Percentiles rank a stretch among this genome's conserved stretches.
phyloP scores from a whole-genome alignment of 2,113 vertebrate species.

The Platysternon megacephalum region DNA sequence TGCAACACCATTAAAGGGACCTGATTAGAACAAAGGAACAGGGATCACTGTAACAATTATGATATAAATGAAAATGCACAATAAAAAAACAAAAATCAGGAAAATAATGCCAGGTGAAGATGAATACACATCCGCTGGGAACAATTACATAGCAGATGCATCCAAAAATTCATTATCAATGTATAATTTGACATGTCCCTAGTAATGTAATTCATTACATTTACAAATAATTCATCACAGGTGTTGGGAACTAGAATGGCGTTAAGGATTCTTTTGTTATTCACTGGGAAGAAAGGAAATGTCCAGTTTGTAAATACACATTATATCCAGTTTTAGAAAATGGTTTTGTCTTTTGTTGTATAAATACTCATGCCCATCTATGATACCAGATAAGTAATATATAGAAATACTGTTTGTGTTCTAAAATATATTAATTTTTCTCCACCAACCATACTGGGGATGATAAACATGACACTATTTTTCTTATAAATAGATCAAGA shows the following conservation, averaged over 20 bases:
- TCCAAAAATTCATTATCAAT: slow-evolving; percentile 74
- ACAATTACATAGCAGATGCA: slow-evolving; percentile 69
- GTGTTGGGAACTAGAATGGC: slow-evolving; percentile 65
- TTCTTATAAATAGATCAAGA: neutral
- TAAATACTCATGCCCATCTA: slow-evolving; percentile 27
- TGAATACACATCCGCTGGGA: slow-evolving; percentile 51
- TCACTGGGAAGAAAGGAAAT: slow-evolving; percentile 53
- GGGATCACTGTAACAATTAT: slow-evolving; percentile 81
- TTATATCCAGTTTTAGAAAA: slow-evolving; percentile 54
- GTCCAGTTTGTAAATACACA: slow-evolving; percentile 63
- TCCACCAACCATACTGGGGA: neutral
- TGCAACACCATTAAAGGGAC: slow-evolving; percentile 71
- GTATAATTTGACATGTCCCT: slow-evolving; percentile 74
- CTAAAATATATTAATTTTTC: slow-evolving; percentile 34
- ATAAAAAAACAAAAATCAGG: slow-evolving; percentile 78
- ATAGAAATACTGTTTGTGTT: slow-evolving; percentile 2
- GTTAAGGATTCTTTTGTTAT: slow-evolving; percentile 52
- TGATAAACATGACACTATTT: neutral
- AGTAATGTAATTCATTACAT: slow-evolving; percentile 74
- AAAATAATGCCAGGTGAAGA: slow-evolving; percentile 75
- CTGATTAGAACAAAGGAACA: slow-evolving; percentile 76
- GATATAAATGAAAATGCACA: slow-evolving; percentile 84
- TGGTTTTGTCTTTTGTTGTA: slow-evolving; percentile 49
- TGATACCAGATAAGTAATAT: neutral
- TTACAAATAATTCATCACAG: slow-evolving; percentile 76